A percentile compares a stretch with the other conserved stretches of the same genome.
phyloP scores from a whole-genome alignment of 2,888 invertebrate genomes.

The Parelbella ahira region DNA sequence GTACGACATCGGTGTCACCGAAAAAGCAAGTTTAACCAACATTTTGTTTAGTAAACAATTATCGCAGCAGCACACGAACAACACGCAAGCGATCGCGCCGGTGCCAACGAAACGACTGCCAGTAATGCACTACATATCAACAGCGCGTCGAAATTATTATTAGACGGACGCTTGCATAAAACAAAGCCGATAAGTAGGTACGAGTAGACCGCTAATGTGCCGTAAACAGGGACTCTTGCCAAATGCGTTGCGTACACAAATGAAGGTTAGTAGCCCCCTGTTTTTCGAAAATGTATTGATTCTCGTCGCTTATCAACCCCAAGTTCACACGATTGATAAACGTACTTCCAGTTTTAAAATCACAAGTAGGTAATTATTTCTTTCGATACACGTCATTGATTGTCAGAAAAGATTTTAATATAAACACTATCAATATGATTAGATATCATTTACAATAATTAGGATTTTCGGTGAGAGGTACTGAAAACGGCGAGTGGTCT shows the following conservation, averaged over 20 bases:
- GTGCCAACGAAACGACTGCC: constrained; percentile 42
- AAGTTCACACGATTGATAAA: no score
- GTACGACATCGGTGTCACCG: constrained; percentile 44
- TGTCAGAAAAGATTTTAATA: no score
- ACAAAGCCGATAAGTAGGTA: constrained; percentile 31
- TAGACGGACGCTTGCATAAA: constrained; percentile 39
- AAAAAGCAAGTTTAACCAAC: constrained; percentile 61
- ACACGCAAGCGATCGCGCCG: constrained; percentile 42
- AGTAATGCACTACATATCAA: constrained; percentile 28
- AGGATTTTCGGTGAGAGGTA: background rate
- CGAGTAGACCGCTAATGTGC: constrained; percentile 30
- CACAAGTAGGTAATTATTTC: no score
- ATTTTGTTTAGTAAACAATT: constrained; percentile 38
- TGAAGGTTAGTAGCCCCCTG: constrained; percentile 29
- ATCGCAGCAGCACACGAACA: constrained; percentile 12
- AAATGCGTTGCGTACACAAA: constrained; percentile 34
- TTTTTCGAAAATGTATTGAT: constrained; percentile 5
- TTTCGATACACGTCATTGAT: no score
- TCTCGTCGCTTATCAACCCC: no score
- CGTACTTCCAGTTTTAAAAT: no score
- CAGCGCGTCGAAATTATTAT: constrained; percentile 42
- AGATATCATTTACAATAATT: no score
- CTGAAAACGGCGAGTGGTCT: background rate
- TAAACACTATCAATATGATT: no score
- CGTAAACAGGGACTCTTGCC: constrained; percentile 41